Percentiles rank a stretch among this genome's conserved stretches.
Conservation (phyloP, 2,888 invertebrate species). For the Thecocarcelia acutangulata region DNA sequence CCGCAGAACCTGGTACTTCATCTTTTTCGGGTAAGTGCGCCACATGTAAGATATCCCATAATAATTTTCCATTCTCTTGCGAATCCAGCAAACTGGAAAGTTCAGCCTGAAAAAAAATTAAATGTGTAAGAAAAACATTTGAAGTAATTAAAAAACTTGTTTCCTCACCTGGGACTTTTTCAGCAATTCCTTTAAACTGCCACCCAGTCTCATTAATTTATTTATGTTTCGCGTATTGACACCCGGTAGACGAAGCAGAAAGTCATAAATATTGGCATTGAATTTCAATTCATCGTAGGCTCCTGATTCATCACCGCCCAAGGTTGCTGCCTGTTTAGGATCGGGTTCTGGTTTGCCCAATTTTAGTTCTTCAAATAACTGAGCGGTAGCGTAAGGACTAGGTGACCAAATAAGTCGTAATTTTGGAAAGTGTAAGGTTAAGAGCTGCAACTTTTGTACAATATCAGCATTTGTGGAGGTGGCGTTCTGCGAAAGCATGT, state of each 20-base stretch:
- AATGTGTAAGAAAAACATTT: slow-evolving; percentile 25
- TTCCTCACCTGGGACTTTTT: slow-evolving; percentile 83
- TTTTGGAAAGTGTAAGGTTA: slow-evolving; percentile 97
- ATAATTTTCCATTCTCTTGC: slow-evolving; percentile 85
- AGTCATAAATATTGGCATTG: slow-evolving; percentile 89
- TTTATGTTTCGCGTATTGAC: slow-evolving; percentile 93
- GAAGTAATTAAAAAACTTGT: background rate
- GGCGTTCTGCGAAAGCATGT: slow-evolving; percentile 89
- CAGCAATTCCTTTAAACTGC: slow-evolving; percentile 85
- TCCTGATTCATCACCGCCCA: slow-evolving; percentile 86
- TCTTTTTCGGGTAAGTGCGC: slow-evolving; percentile 84
- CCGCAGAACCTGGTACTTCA: slow-evolving; percentile 75
- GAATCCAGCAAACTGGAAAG: slow-evolving; percentile 88
- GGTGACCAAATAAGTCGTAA: slow-evolving; percentile 97
- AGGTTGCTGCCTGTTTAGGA: slow-evolving; percentile 86
- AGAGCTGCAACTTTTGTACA: slow-evolving; percentile 92
- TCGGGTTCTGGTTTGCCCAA: slow-evolving; percentile 92
- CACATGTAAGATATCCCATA: slow-evolving; percentile 88
- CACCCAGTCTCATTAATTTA: slow-evolving; percentile 87
- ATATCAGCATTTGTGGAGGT: slow-evolving; percentile 86
- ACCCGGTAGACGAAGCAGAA: slow-evolving; percentile 93
- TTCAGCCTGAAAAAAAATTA: slow-evolving; percentile 84
- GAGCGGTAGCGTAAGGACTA: slow-evolving; percentile 96
- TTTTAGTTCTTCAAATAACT: slow-evolving; percentile 97
- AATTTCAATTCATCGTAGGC: slow-evolving; percentile 85